Evolutionary conservation across 2,888 invertebrate genomes (phyloP), one percentile per base, ranked within the genome.

Genomic region (Drosophila fulvimacula): DNA sequence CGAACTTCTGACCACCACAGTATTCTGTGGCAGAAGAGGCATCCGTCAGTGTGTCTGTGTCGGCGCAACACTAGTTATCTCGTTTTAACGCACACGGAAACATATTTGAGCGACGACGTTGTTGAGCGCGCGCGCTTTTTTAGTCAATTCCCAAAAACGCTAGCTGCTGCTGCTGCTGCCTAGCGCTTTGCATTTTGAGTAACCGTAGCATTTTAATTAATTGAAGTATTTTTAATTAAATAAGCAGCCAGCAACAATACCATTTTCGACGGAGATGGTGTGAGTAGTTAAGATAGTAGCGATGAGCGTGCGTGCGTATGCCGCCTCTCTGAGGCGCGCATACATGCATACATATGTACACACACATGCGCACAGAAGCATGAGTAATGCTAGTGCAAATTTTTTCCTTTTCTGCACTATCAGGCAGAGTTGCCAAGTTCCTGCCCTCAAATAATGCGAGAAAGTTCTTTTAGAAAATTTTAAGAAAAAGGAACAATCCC

Each of bases 181-280:
- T 52, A 61, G 32, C 46, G 49, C 36, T 76, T 66, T 75, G 62
- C 69, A 69, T 89, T 81, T 78, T 53, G 46, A 67, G 30, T 34
- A 63, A 61, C 59, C 36, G n/a, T 39, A 66, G 61, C 65, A 62
- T 87, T 88, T 70, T 64, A 85, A 85, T 89, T 89, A 82, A 87
- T 89, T 86, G 69, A 74, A 88, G 87, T 81, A 84, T 89, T 87
- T 82, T 89, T 85, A 88, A 89, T 83, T 85, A 88, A 88, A 82
- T 78, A 81, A 77, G 57, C 78, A 74, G 66, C 52, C 53, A 83
- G 53, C 66, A 74, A 73, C 69, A 87, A 84, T 69, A 84, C 46
- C 84, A 65, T 69, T 46, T 62, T 69, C 64, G 70, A 74, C 49
- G 49, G 19, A 53, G 21, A 38, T 77, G 59, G 76, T 76, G 55